These are phyloP conservation scores for Vireo griseus DNA, from an alignment of 2,797 vertebrate species.

Conservation along the genomic window DNA sequence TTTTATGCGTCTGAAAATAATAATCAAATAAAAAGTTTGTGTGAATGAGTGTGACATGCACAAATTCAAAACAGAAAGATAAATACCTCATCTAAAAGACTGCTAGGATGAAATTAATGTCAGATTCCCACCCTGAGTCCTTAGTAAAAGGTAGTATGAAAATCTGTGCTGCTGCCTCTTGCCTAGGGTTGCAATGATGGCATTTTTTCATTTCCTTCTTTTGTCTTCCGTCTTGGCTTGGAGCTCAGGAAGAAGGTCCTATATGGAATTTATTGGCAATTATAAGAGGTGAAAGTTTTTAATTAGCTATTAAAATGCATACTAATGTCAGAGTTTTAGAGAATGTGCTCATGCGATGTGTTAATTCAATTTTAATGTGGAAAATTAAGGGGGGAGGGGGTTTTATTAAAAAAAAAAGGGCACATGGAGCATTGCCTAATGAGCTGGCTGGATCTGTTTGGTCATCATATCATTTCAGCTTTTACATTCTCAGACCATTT, in stretches of 20 bases:
- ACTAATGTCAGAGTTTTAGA: not conserved
- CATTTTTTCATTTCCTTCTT: not conserved
- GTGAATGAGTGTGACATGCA: not conserved
- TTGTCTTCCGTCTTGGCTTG: not conserved
- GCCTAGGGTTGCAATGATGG: not conserved
- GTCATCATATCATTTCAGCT: not conserved
- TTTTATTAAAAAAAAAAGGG: not conserved
- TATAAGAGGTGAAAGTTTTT: slow-evolving; percentile 5
- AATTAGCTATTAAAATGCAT: slow-evolving; percentile 52
- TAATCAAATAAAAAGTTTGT: not conserved
- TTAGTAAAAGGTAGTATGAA: not conserved
- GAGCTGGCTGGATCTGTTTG: not conserved
- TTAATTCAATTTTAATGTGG: slow-evolving; percentile 27
- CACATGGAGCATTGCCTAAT: not conserved
- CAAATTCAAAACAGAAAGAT: not conserved
- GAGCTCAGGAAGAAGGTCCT: not conserved
- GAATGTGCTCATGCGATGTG: not conserved
- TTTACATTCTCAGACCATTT: not conserved
- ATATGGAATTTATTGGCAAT: not conserved
- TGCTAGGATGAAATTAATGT: not conserved
- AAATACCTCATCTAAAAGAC: not conserved
- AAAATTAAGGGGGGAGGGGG: not conserved
- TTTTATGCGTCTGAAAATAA: not conserved
- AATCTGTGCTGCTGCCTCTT: not conserved
- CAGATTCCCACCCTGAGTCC: not conserved